phyloP scores from a whole-genome alignment of 2,888 invertebrate species.

The Idaea dimidiata region DNA sequence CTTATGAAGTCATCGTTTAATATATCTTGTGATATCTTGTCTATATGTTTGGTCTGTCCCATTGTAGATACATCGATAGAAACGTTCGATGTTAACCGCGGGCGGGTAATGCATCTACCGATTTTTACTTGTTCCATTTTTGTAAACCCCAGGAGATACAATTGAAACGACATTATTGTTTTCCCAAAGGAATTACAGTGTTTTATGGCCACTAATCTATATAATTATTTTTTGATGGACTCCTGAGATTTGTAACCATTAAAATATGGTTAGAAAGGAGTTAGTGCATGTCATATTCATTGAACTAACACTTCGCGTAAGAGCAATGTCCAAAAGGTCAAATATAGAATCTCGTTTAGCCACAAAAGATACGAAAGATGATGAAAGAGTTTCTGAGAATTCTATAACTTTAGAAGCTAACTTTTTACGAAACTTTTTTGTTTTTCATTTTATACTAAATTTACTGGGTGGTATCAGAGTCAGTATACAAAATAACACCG shows the following conservation, averaged over 20 bases:
- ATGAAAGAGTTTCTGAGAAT: neutral
- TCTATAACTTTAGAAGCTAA: neutral
- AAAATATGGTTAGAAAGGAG: neutral
- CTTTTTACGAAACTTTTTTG: neutral
- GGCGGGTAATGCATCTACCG: neutral
- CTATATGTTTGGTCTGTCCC: slow-evolving; percentile 20
- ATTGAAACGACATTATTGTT: neutral
- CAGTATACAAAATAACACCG: slow-evolving; percentile 7
- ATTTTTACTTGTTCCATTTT: neutral
- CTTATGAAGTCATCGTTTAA: slow-evolving; percentile 52
- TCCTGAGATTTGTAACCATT: neutral
- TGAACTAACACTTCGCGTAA: neutral
- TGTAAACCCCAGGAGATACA: neutral
- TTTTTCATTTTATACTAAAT: neutral
- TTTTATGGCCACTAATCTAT: neutral
- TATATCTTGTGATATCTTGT: slow-evolving; percentile 38
- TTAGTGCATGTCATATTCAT: neutral
- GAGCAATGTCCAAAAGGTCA: neutral
- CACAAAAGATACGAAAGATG: neutral
- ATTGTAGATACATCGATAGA: slow-evolving; percentile 7
- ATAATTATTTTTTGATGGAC: too few relatives aligned
- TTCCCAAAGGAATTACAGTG: neutral
- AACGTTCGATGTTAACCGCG: neutral
- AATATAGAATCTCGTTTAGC: neutral
- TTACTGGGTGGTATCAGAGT: neutral